A percentile compares a stretch with the other conserved stretches of the same genome.
Conservation (phyloP, 2,797 vertebrate genomes). For the Morelia viridis region DNA sequence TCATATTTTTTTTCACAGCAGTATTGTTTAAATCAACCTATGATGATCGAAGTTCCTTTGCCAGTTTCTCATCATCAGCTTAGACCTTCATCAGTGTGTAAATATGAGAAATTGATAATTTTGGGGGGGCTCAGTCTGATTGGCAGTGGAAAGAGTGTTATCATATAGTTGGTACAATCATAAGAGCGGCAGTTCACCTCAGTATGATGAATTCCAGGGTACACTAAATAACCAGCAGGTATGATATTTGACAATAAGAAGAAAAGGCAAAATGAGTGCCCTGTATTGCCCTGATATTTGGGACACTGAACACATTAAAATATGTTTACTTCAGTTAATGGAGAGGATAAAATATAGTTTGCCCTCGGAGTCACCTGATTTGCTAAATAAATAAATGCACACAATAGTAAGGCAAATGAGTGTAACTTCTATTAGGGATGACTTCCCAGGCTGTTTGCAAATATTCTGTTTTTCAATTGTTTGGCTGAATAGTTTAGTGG, state of each 20-base stretch:
- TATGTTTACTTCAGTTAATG: conserved; percentile 20
- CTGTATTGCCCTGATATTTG: not conserved
- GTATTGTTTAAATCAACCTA: too few species aligned
- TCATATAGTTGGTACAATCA: not conserved
- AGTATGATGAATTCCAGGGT: not conserved
- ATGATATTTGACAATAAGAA: fast-evolving
- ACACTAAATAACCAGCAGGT: not conserved
- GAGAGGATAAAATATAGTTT: not conserved
- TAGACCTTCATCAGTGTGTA: not conserved
- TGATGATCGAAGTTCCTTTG: not conserved
- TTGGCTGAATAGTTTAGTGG: not conserved
- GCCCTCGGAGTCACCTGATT: not conserved
- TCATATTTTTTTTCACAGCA: too few species aligned
- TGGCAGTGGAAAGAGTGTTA: not conserved
- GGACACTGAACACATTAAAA: conserved; percentile 23
- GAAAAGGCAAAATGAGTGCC: conserved; percentile 19
- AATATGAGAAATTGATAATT: too few species aligned
- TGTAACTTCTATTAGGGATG: not conserved
- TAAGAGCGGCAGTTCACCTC: not conserved
- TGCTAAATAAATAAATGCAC: not conserved
- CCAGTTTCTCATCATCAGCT: not conserved
- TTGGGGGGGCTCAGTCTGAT: not conserved
- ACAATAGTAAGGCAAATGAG: not conserved
- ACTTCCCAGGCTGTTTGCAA: not conserved
- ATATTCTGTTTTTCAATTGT: not conserved